phyloP scores from a whole-genome alignment of 2,797 vertebrate genomes.

The Eulemur coronatus region DNA sequence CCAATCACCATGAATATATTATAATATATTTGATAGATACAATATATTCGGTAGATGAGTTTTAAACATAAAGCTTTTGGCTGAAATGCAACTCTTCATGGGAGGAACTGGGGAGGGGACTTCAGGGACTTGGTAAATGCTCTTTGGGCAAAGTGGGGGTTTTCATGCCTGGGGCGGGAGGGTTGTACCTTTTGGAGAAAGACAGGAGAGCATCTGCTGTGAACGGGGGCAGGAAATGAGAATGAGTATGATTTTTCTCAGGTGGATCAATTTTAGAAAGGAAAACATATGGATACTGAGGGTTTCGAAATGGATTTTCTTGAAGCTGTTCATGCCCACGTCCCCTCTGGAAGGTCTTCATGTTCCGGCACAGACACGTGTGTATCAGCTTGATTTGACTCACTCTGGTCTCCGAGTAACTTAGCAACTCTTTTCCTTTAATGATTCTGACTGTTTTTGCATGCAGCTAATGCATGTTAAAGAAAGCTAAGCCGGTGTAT shows the following conservation, averaged over 20 bases:
- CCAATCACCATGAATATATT: neutral
- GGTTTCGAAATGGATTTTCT: constrained; percentile 34
- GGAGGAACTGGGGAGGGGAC: neutral
- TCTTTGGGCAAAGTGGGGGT: neutral
- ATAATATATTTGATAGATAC: neutral
- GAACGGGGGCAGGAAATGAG: neutral
- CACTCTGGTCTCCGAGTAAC: neutral
- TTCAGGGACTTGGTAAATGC: neutral
- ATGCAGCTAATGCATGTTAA: neutral
- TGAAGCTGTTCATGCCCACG: neutral
- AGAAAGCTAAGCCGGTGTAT: neutral
- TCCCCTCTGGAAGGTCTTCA: neutral
- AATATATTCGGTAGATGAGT: neutral
- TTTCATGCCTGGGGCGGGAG: neutral
- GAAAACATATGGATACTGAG: neutral
- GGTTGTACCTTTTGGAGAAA: neutral
- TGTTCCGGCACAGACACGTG: neutral
- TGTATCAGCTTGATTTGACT: neutral
- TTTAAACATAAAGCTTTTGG: neutral
- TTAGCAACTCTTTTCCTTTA: constrained; percentile 33
- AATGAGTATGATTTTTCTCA: neutral
- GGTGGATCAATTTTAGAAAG: constrained; percentile 1
- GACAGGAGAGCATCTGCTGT: neutral
- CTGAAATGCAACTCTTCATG: neutral
- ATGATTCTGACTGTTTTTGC: neutral